A percentile compares a stretch with the other conserved stretches of the same genome.
Conservation (phyloP, 2,888 invertebrate species). For the Diaphora mendica region DNA sequence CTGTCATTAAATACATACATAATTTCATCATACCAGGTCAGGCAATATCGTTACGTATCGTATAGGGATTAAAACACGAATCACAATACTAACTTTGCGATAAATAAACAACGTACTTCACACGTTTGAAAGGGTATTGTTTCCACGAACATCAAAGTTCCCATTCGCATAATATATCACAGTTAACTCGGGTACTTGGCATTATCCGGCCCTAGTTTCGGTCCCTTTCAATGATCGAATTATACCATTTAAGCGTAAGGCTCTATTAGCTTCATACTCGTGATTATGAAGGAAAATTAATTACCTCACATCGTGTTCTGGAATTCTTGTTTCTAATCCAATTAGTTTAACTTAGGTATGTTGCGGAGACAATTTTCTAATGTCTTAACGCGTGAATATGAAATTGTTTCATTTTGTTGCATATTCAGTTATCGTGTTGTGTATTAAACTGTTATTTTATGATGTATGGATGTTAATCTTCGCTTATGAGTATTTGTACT, state of each 20-base stretch:
- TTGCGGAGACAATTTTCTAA: neutral
- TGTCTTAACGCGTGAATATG: neutral
- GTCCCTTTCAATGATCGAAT: constrained; percentile 27
- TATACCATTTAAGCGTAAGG: constrained; percentile 25
- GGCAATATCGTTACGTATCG: neutral
- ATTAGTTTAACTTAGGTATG: neutral
- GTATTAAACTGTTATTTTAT: too few species aligned
- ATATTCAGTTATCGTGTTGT: too few species aligned
- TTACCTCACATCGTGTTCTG: constrained; percentile 17
- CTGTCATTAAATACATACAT: too few species aligned
- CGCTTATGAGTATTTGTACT: too few species aligned
- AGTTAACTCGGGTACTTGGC: constrained; percentile 30
- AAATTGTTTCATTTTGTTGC: neutral
- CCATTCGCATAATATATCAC: constrained; percentile 32
- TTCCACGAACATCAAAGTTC: constrained; percentile 41
- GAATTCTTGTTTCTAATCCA: constrained; percentile 5
- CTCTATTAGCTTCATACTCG: constrained; percentile 25
- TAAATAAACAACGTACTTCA: neutral
- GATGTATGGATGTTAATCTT: too few species aligned
- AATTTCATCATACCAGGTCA: too few species aligned
- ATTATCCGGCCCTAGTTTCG: constrained; percentile 13
- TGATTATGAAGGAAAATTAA: constrained; percentile 16
- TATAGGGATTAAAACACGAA: neutral
- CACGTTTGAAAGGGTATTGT: constrained; percentile 25
- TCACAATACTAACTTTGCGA: neutral